Conservation (phyloP, 1,140 invertebrate genomes). For the Palaemon carinicauda region DNA sequence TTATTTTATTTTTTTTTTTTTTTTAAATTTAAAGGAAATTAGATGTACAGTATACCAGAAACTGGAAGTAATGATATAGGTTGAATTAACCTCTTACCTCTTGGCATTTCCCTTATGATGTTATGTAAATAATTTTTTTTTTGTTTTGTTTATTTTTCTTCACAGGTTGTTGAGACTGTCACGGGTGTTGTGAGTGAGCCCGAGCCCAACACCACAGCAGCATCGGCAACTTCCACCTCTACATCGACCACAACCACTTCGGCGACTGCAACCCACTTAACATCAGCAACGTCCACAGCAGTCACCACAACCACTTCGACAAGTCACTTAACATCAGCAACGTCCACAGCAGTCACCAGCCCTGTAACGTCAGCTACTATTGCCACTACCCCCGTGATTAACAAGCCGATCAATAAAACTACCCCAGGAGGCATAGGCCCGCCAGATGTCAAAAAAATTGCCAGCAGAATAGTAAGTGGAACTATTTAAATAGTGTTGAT, state of each 20-base stretch:
- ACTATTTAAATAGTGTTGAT: no score
- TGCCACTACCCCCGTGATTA: no score
- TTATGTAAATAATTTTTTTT: background rate
- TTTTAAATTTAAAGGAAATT: background rate
- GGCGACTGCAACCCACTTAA: conserved; percentile 62
- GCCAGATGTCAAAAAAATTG: conserved; percentile 25
- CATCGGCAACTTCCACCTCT: conserved; percentile 18
- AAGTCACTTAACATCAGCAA: conserved; percentile 61
- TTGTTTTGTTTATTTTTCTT: background rate
- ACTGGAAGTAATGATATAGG: no score
- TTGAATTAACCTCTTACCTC: no score
- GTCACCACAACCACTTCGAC: conserved; percentile 19
- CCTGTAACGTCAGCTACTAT: no score
- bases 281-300: conserved; percentile 53
- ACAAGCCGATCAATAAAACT: no score
- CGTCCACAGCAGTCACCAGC: background rate
- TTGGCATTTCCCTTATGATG: background rate
- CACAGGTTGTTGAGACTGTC: conserved; percentile 89
- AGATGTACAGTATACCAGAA: background rate
- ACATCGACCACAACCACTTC: background rate
- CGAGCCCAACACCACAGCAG: conserved; percentile 39
- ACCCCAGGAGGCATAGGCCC: background rate
- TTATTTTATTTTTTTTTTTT: background rate
- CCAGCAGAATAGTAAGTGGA: conserved; percentile 27
- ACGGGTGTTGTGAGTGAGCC: conserved; percentile 66